Base-by-base conservation (phyloP, 1,140 invertebrate species). In the Thrips palmi region DNA sequence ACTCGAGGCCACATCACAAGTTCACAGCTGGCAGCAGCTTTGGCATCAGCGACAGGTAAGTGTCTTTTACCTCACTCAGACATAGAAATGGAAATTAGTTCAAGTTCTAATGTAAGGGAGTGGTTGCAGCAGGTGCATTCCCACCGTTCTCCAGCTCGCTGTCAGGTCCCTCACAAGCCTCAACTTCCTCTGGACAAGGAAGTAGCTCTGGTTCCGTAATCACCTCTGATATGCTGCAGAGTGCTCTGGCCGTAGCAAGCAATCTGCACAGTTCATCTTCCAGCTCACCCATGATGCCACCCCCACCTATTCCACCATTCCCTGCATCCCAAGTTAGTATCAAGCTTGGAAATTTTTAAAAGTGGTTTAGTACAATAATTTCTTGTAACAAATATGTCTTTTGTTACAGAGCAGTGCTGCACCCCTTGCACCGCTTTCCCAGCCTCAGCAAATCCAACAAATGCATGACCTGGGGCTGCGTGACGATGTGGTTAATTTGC, bases 391-490 rank as follows among this genome's bases (percentile, higher is more conserved):
- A 10, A 33, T 22, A 33, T n/a, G 4, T 22, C 3, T 38, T 11
- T 21, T 40, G n/a, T 10, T 12, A 19, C 27, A 34, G 29, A 12
- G 17, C 14, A 11, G 12, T 39, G 23, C 24, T 2, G 21, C 22
- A 17, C 17, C 19, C 17, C 19, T 22, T 11, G 12, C 20, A 18
- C 18, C 20, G 14, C 20, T 17, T 5, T 29, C 47, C 32, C 50
- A 52, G 31, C 42, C 50, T 18, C 41, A 58, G 23, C 81, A 92
- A 55, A 58, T 94, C 37, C 74, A 83, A 31, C 77, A 86, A 51
- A 74, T 94, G 65, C 65, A 77, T 22, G 72, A 76, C 44, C 82
- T 94, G 73, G 89, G 89, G 28, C 77, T 94, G 49, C 64, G 72
- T 2, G 77, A 94, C 58, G 71, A 86, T 47, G 71, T 76, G 30